These are phyloP conservation scores for Cyrtodaria siliqua DNA, from an alignment of 2,888 invertebrate species.

Conservation along the genomic window DNA sequence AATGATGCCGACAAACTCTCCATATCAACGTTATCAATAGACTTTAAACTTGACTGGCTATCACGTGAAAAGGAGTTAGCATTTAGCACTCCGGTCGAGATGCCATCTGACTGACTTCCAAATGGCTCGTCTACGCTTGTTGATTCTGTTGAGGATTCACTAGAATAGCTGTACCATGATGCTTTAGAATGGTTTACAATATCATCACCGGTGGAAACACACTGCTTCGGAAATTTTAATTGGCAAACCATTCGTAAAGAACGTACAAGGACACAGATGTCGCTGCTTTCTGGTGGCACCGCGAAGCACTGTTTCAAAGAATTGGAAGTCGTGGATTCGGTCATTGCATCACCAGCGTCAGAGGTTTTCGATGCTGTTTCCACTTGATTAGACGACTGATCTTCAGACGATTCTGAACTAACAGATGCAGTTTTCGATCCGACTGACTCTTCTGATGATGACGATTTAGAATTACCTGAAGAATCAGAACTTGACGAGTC, in stretches of 20 bases:
- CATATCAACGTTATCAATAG: conserved; percentile 9
- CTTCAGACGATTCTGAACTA: too few species aligned
- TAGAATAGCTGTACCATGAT: not conserved
- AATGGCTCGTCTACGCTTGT: not conserved
- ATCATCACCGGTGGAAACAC: not conserved
- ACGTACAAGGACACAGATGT: conserved; percentile 15
- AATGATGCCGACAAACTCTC: conserved; percentile 50
- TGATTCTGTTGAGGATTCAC: not conserved
- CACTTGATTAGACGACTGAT: too few species aligned
- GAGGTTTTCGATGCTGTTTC: too few species aligned
- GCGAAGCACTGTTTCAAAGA: conserved; percentile 19
- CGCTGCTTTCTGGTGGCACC: not conserved
- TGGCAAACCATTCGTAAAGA: conserved; percentile 15
- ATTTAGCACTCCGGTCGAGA: too few species aligned
- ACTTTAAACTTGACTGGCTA: not conserved
- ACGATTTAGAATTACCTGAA: too few species aligned
- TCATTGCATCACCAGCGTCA: too few species aligned
- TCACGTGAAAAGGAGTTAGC: too few species aligned
- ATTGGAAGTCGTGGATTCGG: too few species aligned
- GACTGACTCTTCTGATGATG: not conserved
- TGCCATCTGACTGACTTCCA: too few species aligned
- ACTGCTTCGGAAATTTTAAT: conserved; percentile 17
- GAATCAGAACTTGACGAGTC: too few species aligned
- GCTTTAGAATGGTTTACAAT: not conserved
- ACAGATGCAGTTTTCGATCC: not conserved